A percentile compares a stretch with the other conserved stretches of the same genome.
These are phyloP conservation scores for Acronicta alni DNA, from an alignment of 2,888 invertebrate genomes.

Conservation along the genomic window DNA sequence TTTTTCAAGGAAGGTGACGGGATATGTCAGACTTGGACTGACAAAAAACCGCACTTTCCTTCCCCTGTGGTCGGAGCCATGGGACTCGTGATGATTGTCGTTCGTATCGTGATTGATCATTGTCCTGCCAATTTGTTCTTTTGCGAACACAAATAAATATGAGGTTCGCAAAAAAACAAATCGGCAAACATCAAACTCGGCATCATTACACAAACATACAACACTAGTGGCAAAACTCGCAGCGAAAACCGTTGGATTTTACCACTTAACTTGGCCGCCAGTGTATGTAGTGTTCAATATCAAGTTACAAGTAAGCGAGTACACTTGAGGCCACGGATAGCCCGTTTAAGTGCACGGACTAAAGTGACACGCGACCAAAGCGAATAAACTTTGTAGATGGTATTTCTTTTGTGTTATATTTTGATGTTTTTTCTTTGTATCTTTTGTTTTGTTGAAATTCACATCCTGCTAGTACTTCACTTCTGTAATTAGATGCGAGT, in stretches of 20 bases:
- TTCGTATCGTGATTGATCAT: too few species aligned
- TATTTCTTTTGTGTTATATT: slow-evolving; percentile 45
- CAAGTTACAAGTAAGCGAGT: slow-evolving; percentile 57
- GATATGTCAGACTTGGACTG: too few species aligned
- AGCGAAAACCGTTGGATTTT: slow-evolving; percentile 41
- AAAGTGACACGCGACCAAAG: slow-evolving; percentile 49
- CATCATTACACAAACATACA: slow-evolving; percentile 17
- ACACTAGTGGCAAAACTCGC: slow-evolving; percentile 14
- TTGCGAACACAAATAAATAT: slow-evolving; percentile 1
- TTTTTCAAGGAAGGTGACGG: too few species aligned
- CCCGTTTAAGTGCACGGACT: slow-evolving; percentile 53
- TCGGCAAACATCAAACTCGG: slow-evolving; percentile 5
- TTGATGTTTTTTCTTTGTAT: slow-evolving; percentile 14
- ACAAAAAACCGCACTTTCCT: too few species aligned
- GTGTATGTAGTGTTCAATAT: slow-evolving; percentile 53
- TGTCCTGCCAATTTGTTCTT: too few species aligned
- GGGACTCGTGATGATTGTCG: too few species aligned
- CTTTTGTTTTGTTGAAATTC: slow-evolving; percentile 4
- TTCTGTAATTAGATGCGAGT: background rate
- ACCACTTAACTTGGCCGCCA: slow-evolving; percentile 44
- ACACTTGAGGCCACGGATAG: slow-evolving; percentile 54
- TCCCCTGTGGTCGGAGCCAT: too few species aligned
- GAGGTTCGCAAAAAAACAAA: too few species aligned
- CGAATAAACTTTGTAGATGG: slow-evolving; percentile 46
- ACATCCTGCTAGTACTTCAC: background rate